Evolutionary conservation across 2,113 vertebrate species (phyloP).

Genomic region (Muntiacus reevesi): DNA sequence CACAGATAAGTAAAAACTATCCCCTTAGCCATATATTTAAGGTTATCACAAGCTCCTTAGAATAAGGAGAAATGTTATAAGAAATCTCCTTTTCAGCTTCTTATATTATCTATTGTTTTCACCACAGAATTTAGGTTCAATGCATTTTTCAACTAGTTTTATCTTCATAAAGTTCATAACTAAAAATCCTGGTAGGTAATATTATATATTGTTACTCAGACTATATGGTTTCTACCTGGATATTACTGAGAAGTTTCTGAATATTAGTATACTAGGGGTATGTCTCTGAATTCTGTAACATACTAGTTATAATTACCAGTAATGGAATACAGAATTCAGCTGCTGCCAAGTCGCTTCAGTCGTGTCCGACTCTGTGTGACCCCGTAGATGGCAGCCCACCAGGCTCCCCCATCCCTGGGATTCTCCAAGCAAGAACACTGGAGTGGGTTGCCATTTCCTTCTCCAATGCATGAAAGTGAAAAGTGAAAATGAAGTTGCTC

Average conservation of each 20-base stretch:
- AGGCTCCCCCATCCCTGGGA: not conserved
- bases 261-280: not conserved
- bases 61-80: not conserved
- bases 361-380: not conserved
- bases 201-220: not conserved
- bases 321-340: not conserved
- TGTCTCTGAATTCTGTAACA: not conserved
- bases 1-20: not conserved
- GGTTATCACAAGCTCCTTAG: not conserved
- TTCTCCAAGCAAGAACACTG: not conserved
- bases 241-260: not conserved
- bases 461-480: not conserved
- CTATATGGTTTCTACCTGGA: not conserved
- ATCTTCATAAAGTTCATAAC: not conserved
- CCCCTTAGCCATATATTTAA: not conserved
- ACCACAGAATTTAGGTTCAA: not conserved
- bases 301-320: not conserved
- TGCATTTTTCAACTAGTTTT: not conserved
- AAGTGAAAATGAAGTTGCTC: not conserved
- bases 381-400: accelerated
- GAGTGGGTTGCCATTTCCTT: not conserved
- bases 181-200: not conserved
- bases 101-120: not conserved
- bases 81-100: not conserved
- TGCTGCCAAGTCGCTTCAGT: not conserved